A percentile compares a stretch with the other conserved stretches of the same genome.
Evolutionary conservation across 2,113 vertebrate genomes (phyloP).

Genomic region (Gnathonemus echidnorhynchus): DNA sequence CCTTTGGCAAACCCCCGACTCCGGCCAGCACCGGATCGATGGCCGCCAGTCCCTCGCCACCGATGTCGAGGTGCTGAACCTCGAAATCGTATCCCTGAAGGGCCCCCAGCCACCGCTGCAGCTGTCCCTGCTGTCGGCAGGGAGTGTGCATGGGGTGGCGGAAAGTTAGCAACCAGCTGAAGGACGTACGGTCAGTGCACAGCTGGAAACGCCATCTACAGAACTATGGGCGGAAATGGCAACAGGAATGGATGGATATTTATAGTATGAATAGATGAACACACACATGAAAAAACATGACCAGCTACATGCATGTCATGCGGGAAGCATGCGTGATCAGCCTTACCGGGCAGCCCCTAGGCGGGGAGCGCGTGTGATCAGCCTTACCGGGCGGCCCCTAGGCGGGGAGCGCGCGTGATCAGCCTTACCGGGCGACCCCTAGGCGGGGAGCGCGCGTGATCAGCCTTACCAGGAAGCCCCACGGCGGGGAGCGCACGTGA

Average conservation of each 20-base stretch:
- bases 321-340: neutral
- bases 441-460: no score
- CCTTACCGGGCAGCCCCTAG: rapidly evolving
- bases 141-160: neutral
- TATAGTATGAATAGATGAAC: neutral
- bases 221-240: neutral
- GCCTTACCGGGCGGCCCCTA: no score
- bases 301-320: neutral
- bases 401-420: no score
- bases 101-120: neutral
- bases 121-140: neutral
- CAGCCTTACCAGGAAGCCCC: no score
- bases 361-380: rapidly evolving
- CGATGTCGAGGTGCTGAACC: neutral
- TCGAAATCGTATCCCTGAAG: neutral
- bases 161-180: neutral
- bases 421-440: no score
- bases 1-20: neutral
- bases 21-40: no score
- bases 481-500: no score
- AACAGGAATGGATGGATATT: neutral
- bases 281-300: neutral
- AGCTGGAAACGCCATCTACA: neutral
- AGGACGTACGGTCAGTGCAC: neutral
- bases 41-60: neutral